phyloP scores from a whole-genome alignment of 2,113 vertebrate species.

The Mormyrus iriodes region DNA sequence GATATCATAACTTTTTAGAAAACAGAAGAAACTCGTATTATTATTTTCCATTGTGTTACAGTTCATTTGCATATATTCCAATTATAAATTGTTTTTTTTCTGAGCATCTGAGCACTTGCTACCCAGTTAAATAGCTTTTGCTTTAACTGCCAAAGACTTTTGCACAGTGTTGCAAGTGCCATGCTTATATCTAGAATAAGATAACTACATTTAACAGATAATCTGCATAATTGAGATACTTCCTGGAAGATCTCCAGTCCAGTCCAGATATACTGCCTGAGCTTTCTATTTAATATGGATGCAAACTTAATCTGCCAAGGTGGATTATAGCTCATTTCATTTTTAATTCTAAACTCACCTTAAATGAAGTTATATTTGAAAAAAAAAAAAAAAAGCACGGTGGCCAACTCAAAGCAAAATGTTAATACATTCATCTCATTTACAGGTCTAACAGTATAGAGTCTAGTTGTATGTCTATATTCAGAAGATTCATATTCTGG shows the following conservation, averaged over 20 bases:
- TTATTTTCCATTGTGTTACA: not conserved
- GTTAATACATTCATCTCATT: not conserved
- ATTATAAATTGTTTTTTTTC: no score
- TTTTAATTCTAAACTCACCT: not conserved
- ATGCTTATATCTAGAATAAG: not conserved
- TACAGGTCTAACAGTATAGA: not conserved
- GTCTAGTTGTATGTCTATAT: not conserved
- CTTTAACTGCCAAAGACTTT: not conserved
- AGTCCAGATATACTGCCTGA: not conserved
- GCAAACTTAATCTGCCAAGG: slow-evolving; percentile 3
- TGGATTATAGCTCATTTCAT: not conserved
- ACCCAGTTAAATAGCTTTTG: not conserved
- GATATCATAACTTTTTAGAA: not conserved
- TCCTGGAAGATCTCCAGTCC: slow-evolving; percentile 16
- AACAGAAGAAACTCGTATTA: not conserved
- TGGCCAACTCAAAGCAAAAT: not conserved
- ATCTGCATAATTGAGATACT: not conserved
- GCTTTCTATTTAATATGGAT: not conserved
- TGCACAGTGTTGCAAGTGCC: not conserved
- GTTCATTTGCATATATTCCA: not conserved
- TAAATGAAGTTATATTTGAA: not conserved
- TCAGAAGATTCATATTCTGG: not conserved
- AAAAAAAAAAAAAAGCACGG: not conserved
- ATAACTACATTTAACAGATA: not conserved
- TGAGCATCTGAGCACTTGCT: not conserved